Base-by-base conservation (phyloP, 2,888 invertebrate species). In the Lapara coniferarum region DNA sequence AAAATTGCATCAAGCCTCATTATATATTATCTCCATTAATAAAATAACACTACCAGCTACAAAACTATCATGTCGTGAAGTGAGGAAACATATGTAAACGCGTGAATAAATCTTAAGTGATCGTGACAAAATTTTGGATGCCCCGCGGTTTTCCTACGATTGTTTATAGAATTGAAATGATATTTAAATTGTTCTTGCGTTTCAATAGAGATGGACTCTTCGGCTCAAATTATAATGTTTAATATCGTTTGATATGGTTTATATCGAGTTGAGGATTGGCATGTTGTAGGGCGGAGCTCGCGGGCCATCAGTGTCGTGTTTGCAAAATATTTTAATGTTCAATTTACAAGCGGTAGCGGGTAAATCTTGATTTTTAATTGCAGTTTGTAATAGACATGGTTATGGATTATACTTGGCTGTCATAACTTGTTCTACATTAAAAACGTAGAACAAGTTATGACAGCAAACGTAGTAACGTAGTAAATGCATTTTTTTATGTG, bases 291-390 rank as follows among this genome's bases (percentile, higher is more conserved):
- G 82, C 80, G 80, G 81, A 82, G 85, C 86, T 78, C 83, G 75
- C 79, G 81, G 77, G 80, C 81, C 82, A 85, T 83, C 76, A 77
- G 75, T 75, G 82, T 80, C 82, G 81, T 81, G 76, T 75, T 72
- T 74, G 75, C 78, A 75, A 81, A 82, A 78, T 75, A 77, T 75
- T 78, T 73, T 67, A n/a, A 7, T 37, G 30, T 66, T 52, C 70
- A 82, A 86, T 71, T 74, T 70, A 85, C 68, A 77, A 74, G 83
- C 74, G 67, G 16, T 13, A 70, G 81, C 85, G 85, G 69, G 69
- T 59, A 51, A 67, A 37, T 59, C 10, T 53, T 67, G 14, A 37
- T 72, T 14, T 19, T 44, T 51, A 53, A 30, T 63, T 46, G 10
- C 14, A 12, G 10, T 57, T 10, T n/a, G 14, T 59, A 10, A 1